phyloP scores from a whole-genome alignment of 2,797 vertebrate genomes.

The Sylvilagus floridanus region DNA sequence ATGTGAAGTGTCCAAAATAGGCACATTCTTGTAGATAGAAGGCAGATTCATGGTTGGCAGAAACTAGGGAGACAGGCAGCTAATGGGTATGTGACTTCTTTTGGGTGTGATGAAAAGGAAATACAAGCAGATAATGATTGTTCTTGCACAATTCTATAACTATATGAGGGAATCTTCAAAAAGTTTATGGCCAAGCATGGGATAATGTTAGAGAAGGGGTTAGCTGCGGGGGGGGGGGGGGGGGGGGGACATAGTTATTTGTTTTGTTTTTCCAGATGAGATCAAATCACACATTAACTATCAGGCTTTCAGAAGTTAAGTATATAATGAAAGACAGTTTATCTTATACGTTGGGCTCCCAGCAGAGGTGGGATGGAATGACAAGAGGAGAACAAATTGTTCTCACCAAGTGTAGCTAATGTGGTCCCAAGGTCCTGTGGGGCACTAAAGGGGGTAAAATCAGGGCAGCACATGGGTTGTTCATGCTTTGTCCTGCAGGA shows the following conservation, averaged over 20 bases:
- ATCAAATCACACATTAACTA: background rate
- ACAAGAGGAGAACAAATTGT: background rate
- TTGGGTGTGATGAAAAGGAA: background rate
- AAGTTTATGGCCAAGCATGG: too few relatives aligned
- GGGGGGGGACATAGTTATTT: background rate
- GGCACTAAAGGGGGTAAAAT: background rate
- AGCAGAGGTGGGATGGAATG: background rate
- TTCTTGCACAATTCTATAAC: background rate
- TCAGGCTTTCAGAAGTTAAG: background rate
- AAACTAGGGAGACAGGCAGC: too few relatives aligned
- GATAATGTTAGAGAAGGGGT: background rate
- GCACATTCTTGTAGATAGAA: background rate
- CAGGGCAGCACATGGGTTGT: background rate
- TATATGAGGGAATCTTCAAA: background rate
- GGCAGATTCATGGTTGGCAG: background rate
- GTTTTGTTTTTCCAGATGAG: background rate
- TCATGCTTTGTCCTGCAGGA: background rate
- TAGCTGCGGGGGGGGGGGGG: background rate
- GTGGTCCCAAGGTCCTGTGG: background rate
- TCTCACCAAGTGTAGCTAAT: background rate
- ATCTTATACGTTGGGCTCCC: background rate
- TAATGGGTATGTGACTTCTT: background rate
- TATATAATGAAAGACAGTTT: slow-evolving; percentile 3
- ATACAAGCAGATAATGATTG: background rate
- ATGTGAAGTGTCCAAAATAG: background rate